Evolutionary conservation across 2,113 vertebrate species (phyloP), one percentile per base, ranked within the genome.

Genomic region (Gasterosteus nipponicus): DNA sequence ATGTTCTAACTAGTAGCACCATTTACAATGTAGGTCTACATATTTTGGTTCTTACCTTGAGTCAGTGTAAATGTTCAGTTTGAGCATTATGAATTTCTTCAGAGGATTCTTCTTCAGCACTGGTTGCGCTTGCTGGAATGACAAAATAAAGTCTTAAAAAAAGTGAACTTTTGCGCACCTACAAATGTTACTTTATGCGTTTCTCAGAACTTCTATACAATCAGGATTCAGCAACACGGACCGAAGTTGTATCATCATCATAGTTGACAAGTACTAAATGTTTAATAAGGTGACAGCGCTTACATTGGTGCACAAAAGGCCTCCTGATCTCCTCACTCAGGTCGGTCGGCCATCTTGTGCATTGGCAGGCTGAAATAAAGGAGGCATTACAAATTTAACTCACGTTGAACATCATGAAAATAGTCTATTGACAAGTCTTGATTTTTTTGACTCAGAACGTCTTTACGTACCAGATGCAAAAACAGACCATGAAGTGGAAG

Each of bases 331-430:
- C 97, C 65, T 96, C 96, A 82, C 97, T 95, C 60, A 99, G 93
- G 82, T 99, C 98, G 41, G 80, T 98, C 99, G 83, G 96, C 95
- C 98, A 99, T 99, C 93, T 98, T 99, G 88, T 99, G 97, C 96
- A 98, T 97, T 0, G 98, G 98, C 86, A 99, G 91, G 86, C 98
- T 99, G 80, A 46, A 90, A 85, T 0, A 60, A 33, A 80, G 0
- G 22, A 70, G 2, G 0, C 10, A 69, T 18, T 3, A 22, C n/a
- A 0, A 6, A 51, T 41, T 72, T 2, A 53, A 51, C 35, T 38
- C 6, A 6, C 6, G 1, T 6, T 7, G 0, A 0, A 54, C 31
- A 19, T 2, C 15, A 51, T 15, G 2, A 1, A 35, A 56, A 5
- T 0, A 4, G 3, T 1, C 12, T 0, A 14, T 12, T 2, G 3